These are phyloP conservation scores for Leptopilina clavipes DNA, from an alignment of 1,140 invertebrate genomes.

Conservation along the genomic window DNA sequence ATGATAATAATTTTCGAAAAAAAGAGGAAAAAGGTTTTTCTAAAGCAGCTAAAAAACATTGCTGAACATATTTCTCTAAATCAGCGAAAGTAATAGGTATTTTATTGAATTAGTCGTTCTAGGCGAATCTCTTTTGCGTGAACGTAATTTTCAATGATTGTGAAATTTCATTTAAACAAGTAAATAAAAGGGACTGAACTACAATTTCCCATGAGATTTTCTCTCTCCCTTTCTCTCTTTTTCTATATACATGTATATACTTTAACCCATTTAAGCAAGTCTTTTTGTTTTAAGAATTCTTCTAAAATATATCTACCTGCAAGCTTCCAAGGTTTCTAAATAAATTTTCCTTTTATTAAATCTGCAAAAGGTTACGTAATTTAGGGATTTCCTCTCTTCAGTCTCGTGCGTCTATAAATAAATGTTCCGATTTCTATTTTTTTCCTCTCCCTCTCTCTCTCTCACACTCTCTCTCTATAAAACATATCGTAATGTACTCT, in stretches of 20 bases:
- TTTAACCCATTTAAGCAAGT: constrained; percentile 10
- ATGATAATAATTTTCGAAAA: not conserved
- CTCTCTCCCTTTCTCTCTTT: not conserved
- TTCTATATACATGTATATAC: not conserved
- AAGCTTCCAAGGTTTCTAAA: not conserved
- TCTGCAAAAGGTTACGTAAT: no score
- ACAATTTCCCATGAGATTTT: constrained; percentile 15
- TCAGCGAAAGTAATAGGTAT: no score
- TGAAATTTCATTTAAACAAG: constrained; percentile 4
- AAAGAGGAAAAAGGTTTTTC: not conserved
- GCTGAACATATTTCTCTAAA: no score
- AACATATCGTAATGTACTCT: no score
- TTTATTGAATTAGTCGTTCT: not conserved
- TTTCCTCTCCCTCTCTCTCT: no score
- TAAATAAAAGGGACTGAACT: not conserved
- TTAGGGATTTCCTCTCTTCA: no score
- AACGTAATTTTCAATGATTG: not conserved
- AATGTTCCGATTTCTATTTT: no score
- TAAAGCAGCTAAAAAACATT: no score
- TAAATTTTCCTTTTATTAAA: not conserved
- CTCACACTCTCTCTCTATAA: no score
- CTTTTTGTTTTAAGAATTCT: constrained; percentile 3
- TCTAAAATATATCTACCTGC: not conserved
- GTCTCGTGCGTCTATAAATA: no score
- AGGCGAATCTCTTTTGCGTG: not conserved